Conservation (phyloP, 2,113 vertebrate species). For the Lucifuga dentata region DNA sequence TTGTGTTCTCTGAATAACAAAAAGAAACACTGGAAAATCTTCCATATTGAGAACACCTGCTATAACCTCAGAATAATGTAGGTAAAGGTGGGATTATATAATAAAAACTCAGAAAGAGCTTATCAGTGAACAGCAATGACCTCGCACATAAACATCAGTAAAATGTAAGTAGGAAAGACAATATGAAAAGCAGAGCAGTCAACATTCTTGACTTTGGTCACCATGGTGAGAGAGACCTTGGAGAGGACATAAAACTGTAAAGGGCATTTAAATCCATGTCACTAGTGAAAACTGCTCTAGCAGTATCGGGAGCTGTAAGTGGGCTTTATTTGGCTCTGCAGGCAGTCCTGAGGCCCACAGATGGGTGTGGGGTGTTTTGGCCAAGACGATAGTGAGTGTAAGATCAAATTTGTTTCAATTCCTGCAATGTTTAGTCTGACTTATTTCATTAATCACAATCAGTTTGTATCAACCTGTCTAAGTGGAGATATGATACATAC, state of each 20-base stretch:
- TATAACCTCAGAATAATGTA: no score
- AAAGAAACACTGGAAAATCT: no score
- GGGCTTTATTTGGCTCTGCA: constrained; percentile 22
- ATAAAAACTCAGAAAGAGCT: no score
- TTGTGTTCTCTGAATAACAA: no score
- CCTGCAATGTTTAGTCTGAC: background rate
- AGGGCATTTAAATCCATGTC: constrained; percentile 13
- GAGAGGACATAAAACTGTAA: background rate
- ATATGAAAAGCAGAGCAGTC: background rate
- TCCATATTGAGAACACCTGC: no score
- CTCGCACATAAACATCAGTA: no score
- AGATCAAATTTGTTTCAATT: background rate
- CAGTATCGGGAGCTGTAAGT: constrained; percentile 1
- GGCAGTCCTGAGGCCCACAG: background rate
- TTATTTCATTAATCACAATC: background rate
- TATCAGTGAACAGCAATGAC: no score
- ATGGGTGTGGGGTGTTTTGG: constrained; percentile 8
- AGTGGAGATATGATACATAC: background rate
- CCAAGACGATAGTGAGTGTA: background rate
- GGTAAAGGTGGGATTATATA: no score
- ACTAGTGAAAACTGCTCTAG: background rate
- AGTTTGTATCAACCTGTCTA: background rate
- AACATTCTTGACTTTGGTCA: background rate
- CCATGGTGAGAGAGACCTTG: background rate
- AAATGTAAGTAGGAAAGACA: no score